phyloP scores from a whole-genome alignment of 2,888 invertebrate species.

The Hermaeophaga mercurialis region DNA sequence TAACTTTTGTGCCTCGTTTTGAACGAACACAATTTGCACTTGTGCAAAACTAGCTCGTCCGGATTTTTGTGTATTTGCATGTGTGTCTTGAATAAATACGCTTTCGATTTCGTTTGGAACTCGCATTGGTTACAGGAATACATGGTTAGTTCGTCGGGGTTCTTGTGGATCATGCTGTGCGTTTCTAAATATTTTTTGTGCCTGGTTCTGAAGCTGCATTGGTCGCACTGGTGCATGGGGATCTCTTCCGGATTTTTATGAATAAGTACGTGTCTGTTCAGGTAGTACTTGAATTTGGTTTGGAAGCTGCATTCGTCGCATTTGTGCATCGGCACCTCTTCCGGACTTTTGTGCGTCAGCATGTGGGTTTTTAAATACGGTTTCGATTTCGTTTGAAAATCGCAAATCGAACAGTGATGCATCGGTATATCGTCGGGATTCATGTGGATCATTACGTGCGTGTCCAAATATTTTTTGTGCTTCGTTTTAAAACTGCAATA shows the following conservation, averaged over 20 bases:
- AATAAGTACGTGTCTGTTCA: slow-evolving; percentile 38
- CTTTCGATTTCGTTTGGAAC: slow-evolving; percentile 41
- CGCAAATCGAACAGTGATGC: slow-evolving; percentile 36
- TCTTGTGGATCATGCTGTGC: slow-evolving; percentile 37
- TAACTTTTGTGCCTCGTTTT: slow-evolving; percentile 41
- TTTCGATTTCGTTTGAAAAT: slow-evolving; percentile 42
- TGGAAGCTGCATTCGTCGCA: slow-evolving; percentile 38
- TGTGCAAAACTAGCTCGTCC: slow-evolving; percentile 30
- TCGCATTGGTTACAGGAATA: slow-evolving; percentile 39
- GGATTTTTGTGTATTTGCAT: slow-evolving; percentile 38
- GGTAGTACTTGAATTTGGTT: slow-evolving; percentile 40
- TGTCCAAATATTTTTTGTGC: slow-evolving; percentile 39
- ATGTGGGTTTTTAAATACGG: slow-evolving; percentile 39
- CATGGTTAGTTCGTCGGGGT: slow-evolving; percentile 39
- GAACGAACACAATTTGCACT: slow-evolving; percentile 35
- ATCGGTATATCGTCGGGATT: slow-evolving; percentile 39
- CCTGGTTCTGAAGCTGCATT: slow-evolving; percentile 36
- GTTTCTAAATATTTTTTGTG: slow-evolving; percentile 41
- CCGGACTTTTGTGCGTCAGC: slow-evolving; percentile 37
- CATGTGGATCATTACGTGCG: slow-evolving; percentile 38
- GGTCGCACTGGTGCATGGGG: slow-evolving; percentile 38
- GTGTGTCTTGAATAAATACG: slow-evolving; percentile 38
- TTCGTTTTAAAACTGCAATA: slow-evolving; percentile 38
- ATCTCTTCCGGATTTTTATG: slow-evolving; percentile 37
- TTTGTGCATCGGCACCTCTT: slow-evolving; percentile 36